Percentiles rank a stretch among this genome's conserved stretches.
Evolutionary conservation across 2,888 invertebrate genomes (phyloP).

Genomic region (Tachina lurida): DNA sequence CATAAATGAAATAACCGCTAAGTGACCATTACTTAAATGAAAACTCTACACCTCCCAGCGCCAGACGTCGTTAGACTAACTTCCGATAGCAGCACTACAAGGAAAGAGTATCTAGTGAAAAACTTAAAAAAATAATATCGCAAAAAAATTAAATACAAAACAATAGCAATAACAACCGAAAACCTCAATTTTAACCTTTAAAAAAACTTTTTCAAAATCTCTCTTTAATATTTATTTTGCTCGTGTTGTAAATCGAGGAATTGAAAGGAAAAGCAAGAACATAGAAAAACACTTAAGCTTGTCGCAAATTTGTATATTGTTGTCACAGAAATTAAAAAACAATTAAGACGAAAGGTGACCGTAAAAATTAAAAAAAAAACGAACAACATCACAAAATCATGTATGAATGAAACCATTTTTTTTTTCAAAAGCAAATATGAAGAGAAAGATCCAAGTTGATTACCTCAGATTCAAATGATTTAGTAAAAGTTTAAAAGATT

Average conservation of each 20-base stretch:
- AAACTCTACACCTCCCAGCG: constrained; percentile 20
- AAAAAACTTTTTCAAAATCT: background rate
- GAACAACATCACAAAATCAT: constrained; percentile 5
- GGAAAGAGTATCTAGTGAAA: constrained; percentile 32
- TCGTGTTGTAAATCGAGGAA: constrained; percentile 40
- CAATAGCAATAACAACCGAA: constrained; percentile 2
- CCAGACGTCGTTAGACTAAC: constrained; percentile 47
- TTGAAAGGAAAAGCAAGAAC: background rate
- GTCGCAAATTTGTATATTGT: constrained; percentile 43
- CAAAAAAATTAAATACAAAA: constrained; percentile 8
- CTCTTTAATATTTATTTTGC: background rate
- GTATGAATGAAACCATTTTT: constrained; percentile 11
- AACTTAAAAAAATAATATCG: constrained; percentile 23
- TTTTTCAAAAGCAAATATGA: background rate
- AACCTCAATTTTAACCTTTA: constrained; percentile 30
- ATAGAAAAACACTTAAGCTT: constrained; percentile 33
- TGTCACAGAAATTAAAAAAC: constrained; percentile 62
- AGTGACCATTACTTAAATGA: constrained; percentile 74
- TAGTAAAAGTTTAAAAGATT: background rate
- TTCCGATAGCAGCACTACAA: constrained; percentile 45
- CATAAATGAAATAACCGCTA: constrained; percentile 73
- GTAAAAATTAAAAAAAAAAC: background rate
- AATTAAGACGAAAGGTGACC: constrained; percentile 51
- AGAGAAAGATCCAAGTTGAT: background rate
- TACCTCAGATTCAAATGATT: background rate